phyloP scores from a whole-genome alignment of 2,888 invertebrate species.

The Vannuccia rotundouncinata region DNA sequence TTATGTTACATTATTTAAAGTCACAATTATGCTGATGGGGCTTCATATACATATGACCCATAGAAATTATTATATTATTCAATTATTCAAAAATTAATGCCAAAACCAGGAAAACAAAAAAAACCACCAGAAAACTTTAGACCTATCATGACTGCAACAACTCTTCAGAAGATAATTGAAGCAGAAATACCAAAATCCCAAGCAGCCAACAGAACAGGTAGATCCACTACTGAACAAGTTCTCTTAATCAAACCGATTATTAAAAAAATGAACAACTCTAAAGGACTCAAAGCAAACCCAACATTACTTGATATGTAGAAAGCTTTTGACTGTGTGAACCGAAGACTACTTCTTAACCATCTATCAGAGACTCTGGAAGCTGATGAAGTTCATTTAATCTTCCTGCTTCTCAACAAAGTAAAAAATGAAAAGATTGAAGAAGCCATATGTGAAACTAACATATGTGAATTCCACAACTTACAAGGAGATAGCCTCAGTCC shows the following conservation, averaged over 20 bases:
- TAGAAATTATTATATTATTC: too few species aligned
- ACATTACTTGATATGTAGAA: not conserved
- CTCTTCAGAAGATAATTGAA: not conserved
- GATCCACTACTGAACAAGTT: not conserved
- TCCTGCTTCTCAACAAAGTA: not conserved
- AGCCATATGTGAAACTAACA: not conserved
- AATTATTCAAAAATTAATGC: too few species aligned
- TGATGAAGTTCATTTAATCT: not conserved
- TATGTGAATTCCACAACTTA: not conserved
- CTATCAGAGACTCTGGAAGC: not conserved
- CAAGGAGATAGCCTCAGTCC: not conserved
- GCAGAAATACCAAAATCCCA: conserved; percentile 3
- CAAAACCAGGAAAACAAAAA: conserved; percentile 15
- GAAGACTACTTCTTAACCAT: not conserved
- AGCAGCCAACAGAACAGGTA: not conserved
- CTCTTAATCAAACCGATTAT: not conserved
- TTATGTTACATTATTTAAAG: too few species aligned
- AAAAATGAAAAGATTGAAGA: not conserved
- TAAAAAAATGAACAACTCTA: not conserved
- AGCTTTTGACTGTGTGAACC: conserved; percentile 5
- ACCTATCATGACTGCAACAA: not conserved
- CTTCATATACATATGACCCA: too few species aligned
- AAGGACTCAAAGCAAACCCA: not conserved
- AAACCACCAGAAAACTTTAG: not conserved
- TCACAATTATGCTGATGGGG: too few species aligned